Evolutionary conservation across 64 coral and sea anemone species (phyloP), one percentile per base, ranked within the genome.

Genomic region (Exaiptasia diaphana): DNA sequence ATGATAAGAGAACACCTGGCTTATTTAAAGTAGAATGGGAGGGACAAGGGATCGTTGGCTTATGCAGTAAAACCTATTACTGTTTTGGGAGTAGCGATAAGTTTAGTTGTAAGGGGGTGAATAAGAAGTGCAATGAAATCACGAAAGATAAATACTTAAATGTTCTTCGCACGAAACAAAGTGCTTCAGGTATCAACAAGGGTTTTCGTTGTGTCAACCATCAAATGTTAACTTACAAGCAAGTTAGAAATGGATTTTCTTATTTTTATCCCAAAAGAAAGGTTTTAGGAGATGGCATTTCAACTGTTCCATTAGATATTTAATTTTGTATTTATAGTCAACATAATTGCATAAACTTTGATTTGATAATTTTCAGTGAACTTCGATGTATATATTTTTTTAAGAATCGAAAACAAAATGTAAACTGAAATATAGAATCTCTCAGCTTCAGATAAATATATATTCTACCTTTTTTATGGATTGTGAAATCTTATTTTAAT

Each of bases 11-110:
- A 36, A 68, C 79, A n/a, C 62, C 64, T 4, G 79, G 42, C 4
- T 46, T 81, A 9, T 82, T 82, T 53, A 69, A 82, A 12, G 64
- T 20, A 53, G 64, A 82, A 11, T 54, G 30, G 79, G 18, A 36
- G 23, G 41, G 79, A 13, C 30, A 69, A 0, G 41, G 78, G 11
- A 67, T 81, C 22, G 41, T 81, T 28, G 57, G 60, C 0, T 17
- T 81, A 1, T 49, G 78, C 3, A 29, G 9, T 0, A 65, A 65
- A 50, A 67, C 50, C 22, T 79, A 79, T 20, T 79, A 79, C n/a
- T n/a, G n/a, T 62, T 79, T 41, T 37, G 43, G 43, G 17, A 39
- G 50, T 58, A 1, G 67, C 1, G 78, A 67, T 13, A 68, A 81
- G 28, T 67, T 81, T 20, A 32, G 22, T 25, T 82, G 62, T 4